Base-by-base conservation (phyloP, 2,888 invertebrate genomes). In the Slavum lentiscoides region DNA sequence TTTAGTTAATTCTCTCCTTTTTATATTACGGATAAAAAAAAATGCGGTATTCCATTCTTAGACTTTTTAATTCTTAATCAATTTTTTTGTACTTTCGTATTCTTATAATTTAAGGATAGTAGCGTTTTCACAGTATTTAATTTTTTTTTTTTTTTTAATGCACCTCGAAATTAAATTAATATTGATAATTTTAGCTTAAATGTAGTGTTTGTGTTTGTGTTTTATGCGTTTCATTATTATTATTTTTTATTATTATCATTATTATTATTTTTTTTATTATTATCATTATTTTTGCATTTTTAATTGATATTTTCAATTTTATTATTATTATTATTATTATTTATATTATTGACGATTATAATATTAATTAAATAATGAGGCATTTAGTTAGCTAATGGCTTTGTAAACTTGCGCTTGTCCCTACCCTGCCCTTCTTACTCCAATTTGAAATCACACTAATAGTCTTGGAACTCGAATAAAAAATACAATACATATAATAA, bases 231-330 rank as follows among this genome's bases (percentile, higher is more conserved):
- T 80, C 72, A 80, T 75, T 75, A 75, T 75, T 67, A 58, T 74
- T 74, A 66, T 43, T 74, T 74, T 43, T 73, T 64, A 37, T 70
- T 58, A 64, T 64, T 59, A 59, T 72, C 39, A 59, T 74, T 74
- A 62, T 74, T 74, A 74, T 73, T 73, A 62, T 74, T 74, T 58
- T 75, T 70, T 64, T 80, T 80, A 80, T 80, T 70, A 72, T 80
- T 66, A 80, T 80, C 72, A 80, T 80, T 80, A 80, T 80, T 80
- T 80, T 80, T 80, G 80, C 80, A 80, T 80, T 80, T 80, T 80
- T 72, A 80, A 80, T 66, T 80, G 64, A 72, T 72, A 64, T 80
- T 72, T 80, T 80, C 72, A 43, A 80, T 58, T 58, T 80, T 72
- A 80, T 77, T 76, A 76, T 77, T 80, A 80, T 72, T 30, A 2